Conservation (phyloP, 2,888 invertebrate species). For the Pegoplata infirma region DNA sequence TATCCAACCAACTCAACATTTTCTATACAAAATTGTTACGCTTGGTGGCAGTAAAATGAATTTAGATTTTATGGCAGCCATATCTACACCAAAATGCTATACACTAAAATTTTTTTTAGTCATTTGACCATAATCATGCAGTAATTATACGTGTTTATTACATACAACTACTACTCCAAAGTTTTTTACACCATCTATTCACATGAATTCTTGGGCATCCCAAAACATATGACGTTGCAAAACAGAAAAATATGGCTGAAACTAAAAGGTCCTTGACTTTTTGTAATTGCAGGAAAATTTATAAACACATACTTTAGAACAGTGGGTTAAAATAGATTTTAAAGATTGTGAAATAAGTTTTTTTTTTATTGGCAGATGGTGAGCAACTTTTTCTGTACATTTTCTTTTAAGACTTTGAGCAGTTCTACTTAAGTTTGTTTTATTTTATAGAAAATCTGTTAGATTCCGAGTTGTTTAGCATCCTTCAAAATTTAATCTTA, state of each 20-base stretch:
- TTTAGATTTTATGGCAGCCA: not conserved
- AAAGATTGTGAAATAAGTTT: too few relatives aligned
- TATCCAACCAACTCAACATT: too few relatives aligned
- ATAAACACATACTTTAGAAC: not conserved
- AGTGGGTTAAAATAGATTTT: too few relatives aligned
- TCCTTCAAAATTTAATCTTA: too few relatives aligned
- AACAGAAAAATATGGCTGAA: not conserved
- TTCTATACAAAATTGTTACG: conserved; percentile 6
- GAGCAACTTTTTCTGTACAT: too few relatives aligned
- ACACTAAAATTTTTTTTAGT: not conserved
- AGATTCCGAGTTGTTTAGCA: too few relatives aligned
- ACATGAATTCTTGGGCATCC: conserved; percentile 1
- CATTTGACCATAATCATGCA: conserved; percentile 24
- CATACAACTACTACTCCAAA: not conserved
- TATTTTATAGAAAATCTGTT: too few relatives aligned
- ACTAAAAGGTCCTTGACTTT: conserved; percentile 37
- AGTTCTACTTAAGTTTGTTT: too few relatives aligned
- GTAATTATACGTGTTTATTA: not conserved
- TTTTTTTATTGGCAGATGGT: too few relatives aligned
- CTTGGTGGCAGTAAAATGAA: not conserved
- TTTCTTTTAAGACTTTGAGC: too few relatives aligned
- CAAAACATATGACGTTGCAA: not conserved
- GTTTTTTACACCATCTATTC: not conserved
- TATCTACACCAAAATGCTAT: not conserved
- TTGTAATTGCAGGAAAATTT: not conserved